Conservation (phyloP, 2,113 vertebrate genomes). For the Morphnarchus princeps region DNA sequence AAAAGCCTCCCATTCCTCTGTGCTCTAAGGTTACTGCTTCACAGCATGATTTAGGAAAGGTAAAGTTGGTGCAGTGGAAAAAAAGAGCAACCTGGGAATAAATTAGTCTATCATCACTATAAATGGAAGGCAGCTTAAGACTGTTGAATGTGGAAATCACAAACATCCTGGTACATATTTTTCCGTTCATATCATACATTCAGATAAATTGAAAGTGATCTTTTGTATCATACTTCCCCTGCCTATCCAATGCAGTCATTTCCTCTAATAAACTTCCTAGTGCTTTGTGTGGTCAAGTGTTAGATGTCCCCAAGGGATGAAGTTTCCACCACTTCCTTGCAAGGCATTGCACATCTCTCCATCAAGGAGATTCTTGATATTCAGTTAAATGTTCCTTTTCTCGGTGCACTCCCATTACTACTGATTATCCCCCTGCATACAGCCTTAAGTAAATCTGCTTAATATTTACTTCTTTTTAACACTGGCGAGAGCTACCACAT, state of each 20-base stretch:
- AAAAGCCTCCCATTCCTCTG: neutral
- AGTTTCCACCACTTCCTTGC: conserved; percentile 31
- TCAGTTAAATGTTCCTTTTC: conserved; percentile 16
- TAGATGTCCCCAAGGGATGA: conserved; percentile 16
- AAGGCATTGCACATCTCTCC: neutral
- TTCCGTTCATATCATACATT: conserved; percentile 10
- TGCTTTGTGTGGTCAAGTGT: conserved; percentile 44
- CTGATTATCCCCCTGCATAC: neutral
- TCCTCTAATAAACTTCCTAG: conserved; percentile 43
- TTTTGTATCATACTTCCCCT: neutral
- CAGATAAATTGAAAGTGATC: conserved; percentile 44
- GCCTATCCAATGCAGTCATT: conserved; percentile 27
- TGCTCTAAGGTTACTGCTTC: neutral
- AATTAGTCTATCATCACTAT: neutral
- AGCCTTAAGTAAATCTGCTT: neutral
- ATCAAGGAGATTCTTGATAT: neutral
- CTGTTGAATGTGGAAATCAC: conserved; percentile 4
- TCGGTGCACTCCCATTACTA: neutral
- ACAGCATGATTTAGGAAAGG: neutral
- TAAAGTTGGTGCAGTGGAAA: neutral
- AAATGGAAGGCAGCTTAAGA: neutral
- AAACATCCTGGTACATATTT: conserved; percentile 44
- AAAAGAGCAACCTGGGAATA: neutral
- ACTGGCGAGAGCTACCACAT: accelerated
- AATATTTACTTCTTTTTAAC: neutral